A percentile compares a stretch with the other conserved stretches of the same genome.
Evolutionary conservation across 1,140 invertebrate genomes (phyloP).

Genomic region (Theocolax elegans): DNA sequence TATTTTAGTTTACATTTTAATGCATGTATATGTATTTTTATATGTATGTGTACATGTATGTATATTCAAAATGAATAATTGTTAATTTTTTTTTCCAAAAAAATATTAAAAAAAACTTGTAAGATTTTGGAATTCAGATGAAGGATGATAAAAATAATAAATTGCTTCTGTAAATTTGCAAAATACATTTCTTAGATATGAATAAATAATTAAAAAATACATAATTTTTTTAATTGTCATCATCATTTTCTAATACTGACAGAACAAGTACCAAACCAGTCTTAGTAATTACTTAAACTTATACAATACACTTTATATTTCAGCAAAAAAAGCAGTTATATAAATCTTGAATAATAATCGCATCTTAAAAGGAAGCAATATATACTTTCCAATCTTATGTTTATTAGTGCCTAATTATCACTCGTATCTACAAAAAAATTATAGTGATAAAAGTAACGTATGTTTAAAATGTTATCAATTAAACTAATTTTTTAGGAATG

Average conservation of each 20-base stretch:
- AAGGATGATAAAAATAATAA: constrained; percentile 19
- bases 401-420: neutral
- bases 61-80: no score
- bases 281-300: neutral
- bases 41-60: no score
- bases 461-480: neutral
- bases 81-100: no score
- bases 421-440: neutral
- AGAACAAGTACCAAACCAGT: neutral
- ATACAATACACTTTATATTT: neutral
- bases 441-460: neutral
- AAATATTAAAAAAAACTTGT: no score
- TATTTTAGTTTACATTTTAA: no score
- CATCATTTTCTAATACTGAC: neutral
- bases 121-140: constrained; percentile 2
- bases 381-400: neutral
- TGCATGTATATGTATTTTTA: no score
- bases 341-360: constrained; percentile 10
- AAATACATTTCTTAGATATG: constrained; percentile 46
- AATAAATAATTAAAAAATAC: constrained; percentile 46
- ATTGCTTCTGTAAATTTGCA: constrained; percentile 46
- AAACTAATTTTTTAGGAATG: constrained; percentile 10
- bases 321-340: neutral
- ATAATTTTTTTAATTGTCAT: neutral
- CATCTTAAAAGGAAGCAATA: neutral